These are phyloP conservation scores for Verasper variegatus DNA, from an alignment of 2,113 vertebrate species.

Conservation along the genomic window DNA sequence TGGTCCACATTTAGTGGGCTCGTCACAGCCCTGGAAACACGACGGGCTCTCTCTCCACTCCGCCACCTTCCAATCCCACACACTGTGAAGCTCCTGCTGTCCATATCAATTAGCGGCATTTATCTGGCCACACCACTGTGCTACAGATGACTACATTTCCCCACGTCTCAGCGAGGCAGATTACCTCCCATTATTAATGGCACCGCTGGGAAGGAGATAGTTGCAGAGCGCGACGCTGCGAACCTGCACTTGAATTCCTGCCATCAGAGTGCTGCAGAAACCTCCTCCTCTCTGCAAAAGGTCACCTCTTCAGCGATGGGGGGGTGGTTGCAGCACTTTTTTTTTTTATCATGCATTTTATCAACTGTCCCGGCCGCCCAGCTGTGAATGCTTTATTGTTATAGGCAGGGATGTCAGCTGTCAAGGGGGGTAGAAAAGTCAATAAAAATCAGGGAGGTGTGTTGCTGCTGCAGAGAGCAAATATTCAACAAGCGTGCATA, in stretches of 20 bases:
- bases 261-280: conserved; percentile 58
- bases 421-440: conserved; percentile 1
- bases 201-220: conserved; percentile 58
- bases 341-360: conserved; percentile 31
- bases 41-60: conserved; percentile 21
- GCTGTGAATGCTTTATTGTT: neutral
- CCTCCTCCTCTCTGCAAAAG: conserved; percentile 45
- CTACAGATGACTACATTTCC: conserved; percentile 79
- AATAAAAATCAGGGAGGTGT: neutral
- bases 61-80: conserved; percentile 63
- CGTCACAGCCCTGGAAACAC: conserved; percentile 45
- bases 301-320: conserved; percentile 43
- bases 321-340: neutral
- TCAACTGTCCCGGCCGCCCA: conserved; percentile 1
- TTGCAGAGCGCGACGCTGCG: conserved; percentile 58
- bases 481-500: neutral
- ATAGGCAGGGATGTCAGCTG: conserved; percentile 27
- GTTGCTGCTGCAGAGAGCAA: neutral
- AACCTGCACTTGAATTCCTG: conserved; percentile 64
- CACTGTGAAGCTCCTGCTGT: conserved; percentile 69
- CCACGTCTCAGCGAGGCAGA: conserved; percentile 67
- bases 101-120: conserved; percentile 79
- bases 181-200: conserved; percentile 76
- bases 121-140: conserved; percentile 71
- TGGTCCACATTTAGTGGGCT: neutral